A percentile compares a stretch with the other conserved stretches of the same genome.
These are phyloP conservation scores for Pinctada fucata DNA, from an alignment of 2,888 invertebrate species.

Conservation along the genomic window DNA sequence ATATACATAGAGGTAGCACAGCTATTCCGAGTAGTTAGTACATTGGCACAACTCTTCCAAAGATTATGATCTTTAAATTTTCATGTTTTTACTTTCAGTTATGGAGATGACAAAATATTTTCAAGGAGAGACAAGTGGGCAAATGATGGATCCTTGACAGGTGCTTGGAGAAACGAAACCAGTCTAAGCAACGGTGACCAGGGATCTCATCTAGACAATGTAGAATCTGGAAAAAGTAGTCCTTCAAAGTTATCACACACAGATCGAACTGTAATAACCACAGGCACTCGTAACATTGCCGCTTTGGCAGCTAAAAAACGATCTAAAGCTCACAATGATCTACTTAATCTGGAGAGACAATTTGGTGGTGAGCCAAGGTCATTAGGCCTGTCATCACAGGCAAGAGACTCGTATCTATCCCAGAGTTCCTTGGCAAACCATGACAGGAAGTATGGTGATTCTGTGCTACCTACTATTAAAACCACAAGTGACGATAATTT, in stretches of 20 bases:
- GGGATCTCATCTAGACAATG: constrained; percentile 23
- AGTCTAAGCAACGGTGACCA: constrained; percentile 51
- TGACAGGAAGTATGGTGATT: constrained; percentile 61
- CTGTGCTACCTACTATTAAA: constrained; percentile 45
- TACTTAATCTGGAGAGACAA: constrained; percentile 52
- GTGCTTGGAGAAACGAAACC: constrained; percentile 53
- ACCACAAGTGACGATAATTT: constrained; percentile 56
- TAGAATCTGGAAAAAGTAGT: constrained; percentile 8
- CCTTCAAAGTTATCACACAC: constrained; percentile 48
- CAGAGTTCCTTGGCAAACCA: constrained; percentile 72
- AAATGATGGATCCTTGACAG: constrained; percentile 47
- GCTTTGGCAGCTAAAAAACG: constrained; percentile 72
- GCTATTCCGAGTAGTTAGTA: no score
- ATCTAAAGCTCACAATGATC: constrained; percentile 59
- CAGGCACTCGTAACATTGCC: constrained; percentile 72
- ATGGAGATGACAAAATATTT: constrained; percentile 65
- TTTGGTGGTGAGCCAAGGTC: constrained; percentile 47
- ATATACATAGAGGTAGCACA: no score
- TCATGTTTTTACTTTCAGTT: constrained; percentile 25
- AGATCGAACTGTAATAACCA: constrained; percentile 62
- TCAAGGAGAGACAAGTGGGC: constrained; percentile 58
- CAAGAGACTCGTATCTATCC: constrained; percentile 57
- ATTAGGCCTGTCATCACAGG: constrained; percentile 56
- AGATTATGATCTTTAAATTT: no score
- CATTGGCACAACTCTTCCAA: no score